Evolutionary conservation across 2,113 vertebrate genomes (phyloP), one percentile per base, ranked within the genome.

Genomic region (Embiotoca jacksoni): DNA sequence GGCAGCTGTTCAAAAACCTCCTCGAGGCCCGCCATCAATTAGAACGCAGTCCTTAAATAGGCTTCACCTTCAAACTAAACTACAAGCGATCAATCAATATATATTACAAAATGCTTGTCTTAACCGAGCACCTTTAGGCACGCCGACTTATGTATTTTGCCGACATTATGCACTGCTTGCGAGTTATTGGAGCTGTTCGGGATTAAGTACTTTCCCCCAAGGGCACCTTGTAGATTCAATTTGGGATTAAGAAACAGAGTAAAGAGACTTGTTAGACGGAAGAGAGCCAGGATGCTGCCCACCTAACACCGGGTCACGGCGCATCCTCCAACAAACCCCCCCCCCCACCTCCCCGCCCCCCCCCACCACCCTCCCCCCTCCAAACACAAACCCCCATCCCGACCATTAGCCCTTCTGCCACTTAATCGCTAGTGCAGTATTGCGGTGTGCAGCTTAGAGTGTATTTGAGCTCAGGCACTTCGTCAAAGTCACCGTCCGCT

Each of bases 191-290:
- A 87, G 84, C 75, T 83, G 83, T 90, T 87, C 73, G 54, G 92
- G 91, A 91, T 94, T 92, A 93, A 88, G 81, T 72, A 80, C 82
- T 91, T 91, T 86, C 83, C 89, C 23, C 90, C 90, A 92, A 91
- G 88, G 92, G 86, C 91, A 94, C 91, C 92, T 93, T 92, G 84
- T 61, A 85, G 87, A 92, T 92, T 92, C 92, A 92, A 94, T 93
- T 93, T 93, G 81, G 91, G 92, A 94, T 93, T 93, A 93, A 86
- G 91, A 81, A 81, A 4, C 58, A 15, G 78, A 75, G 91, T 87
- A 90, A 88, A 89, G 85, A 89, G 89, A 91, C 84, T 90, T 86
- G 89, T 89, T 88, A 83, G 73, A 82, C 33, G 72, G 82, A 81
- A 76, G 67, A 53, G 80, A 91, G 84, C 54, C 65, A 55, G 69